Evolutionary conservation across 2,113 vertebrate species (phyloP), one percentile per base, ranked within the genome.

Genomic region (Pithys albifrons): DNA sequence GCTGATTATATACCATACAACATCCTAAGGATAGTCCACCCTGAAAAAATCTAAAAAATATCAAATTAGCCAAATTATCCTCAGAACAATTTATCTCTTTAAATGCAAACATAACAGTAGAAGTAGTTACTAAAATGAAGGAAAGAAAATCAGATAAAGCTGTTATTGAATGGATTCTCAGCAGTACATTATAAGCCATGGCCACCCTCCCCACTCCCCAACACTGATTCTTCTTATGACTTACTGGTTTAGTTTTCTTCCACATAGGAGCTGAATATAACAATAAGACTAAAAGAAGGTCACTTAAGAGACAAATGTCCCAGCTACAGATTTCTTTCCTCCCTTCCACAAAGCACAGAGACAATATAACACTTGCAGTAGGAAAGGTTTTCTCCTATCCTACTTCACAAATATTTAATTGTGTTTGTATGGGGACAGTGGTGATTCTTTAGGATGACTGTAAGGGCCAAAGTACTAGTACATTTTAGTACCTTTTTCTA

Each of bases 81-180:
- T 70, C 51, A 77, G 24, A 89, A 19, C 10, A 64, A 51, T 91
- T 52, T 84, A 46, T 64, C 27, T 66, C 57, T 91, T 89, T 87
- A 52, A 64, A 87, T 48, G 55, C 14, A 45, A 71, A 77, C 9
- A n/a, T n/a, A 61, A 31, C 4, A 39, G 18, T n/a, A 87, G 43
- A 74, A 89, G 18, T 43, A 59, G 29, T 72, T 75, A 78, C 66
- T 70, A 79, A 88, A 94, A 84, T 29, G 6, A 74, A 89, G 23
- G 43, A 16, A 24, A 55, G 45, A 15, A 85, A 81, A 74, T 14
- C n/a, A 84, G 43, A 73, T 70, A 39, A 84, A 84, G 3, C 43
- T 59, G 48, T 14, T 14, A 51, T 70, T 76, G 33, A 51, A 71
- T 46, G 35, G 29, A 31, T 74, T 79, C 23, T 91, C 43, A 81